Evolutionary conservation across 2,797 vertebrate species (phyloP), one percentile per base, ranked within the genome.

Genomic region (Ctenopoma kingsleyae): DNA sequence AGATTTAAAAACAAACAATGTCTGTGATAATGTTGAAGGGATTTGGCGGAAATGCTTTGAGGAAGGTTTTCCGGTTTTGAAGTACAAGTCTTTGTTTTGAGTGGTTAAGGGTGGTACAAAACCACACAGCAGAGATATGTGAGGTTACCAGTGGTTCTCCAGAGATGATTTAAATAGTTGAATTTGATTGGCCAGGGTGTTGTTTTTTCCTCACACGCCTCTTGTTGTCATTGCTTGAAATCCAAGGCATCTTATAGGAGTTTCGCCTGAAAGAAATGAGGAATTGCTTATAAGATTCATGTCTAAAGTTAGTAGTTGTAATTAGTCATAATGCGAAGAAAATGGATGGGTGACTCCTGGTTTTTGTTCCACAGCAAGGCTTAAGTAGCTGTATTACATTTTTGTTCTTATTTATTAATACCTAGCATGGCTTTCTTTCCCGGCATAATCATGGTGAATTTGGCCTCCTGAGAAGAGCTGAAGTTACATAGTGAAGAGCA

Each of bases 171-270:
- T 75, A 67, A 71, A 78, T 81, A 68, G 64, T 78, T 87, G 71
- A 12, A 76, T 80, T 74, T 63, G 74, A 85, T 74, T 19, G 69
- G 58, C 69, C 27, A 8, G 17, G 27, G 59, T 48, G 59, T 60
- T 8, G 9, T 48, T 55, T 50, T 53, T 78, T 48, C 36, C 53
- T 27, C 64, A 5, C 49, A 54, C 64, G 62, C 52, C 66, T 77
- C 35, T 75, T 78, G 74, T 80, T 86, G 78, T 80, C 71, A 55
- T 78, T 72, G 53, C 68, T 52, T 58, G 60, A 87, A 83, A 82
- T 80, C 38, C 59, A 77, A 76, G 25, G 74, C 67, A 63, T 77
- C 78, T 84, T 82, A 36, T 62, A 76, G 71, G 78, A 87, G 62
- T 72, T 69, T 38, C n/a, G 46, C 48, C 54, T 23, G 57, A 69